These are phyloP conservation scores for Chrysotoxum bicinctum DNA, from an alignment of 2,888 invertebrate species.

Conservation along the genomic window DNA sequence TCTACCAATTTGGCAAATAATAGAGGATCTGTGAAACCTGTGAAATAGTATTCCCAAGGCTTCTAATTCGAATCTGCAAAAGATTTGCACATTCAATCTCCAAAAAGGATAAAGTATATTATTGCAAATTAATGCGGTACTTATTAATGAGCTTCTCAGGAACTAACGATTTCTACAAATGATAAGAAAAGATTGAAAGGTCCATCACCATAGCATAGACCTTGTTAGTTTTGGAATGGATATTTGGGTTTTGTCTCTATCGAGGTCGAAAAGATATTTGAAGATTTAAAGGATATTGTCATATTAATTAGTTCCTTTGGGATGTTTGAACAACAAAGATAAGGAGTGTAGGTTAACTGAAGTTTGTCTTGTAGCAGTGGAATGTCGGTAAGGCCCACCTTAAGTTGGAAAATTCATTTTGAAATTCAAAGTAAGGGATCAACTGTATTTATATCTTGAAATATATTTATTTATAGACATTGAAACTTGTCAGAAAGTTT, in stretches of 20 bases:
- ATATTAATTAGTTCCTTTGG: conserved; percentile 31
- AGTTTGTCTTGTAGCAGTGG: not conserved
- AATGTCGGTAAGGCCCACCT: not conserved
- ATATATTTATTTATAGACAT: not conserved
- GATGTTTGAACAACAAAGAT: conserved; percentile 3
- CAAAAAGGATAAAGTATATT: conserved; percentile 51
- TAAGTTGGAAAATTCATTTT: not conserved
- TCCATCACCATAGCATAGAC: not conserved
- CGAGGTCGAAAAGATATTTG: not conserved
- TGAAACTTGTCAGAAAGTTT: not conserved
- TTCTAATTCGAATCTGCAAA: not conserved
- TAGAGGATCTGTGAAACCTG: not conserved
- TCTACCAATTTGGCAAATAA: not conserved
- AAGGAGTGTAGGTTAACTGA: not conserved
- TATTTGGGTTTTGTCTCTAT: not conserved
- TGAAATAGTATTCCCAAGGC: conserved; percentile 11
- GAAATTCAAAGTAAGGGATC: not conserved
- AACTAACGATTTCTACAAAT: not conserved
- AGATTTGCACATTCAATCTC: too few species aligned
- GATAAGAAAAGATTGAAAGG: not conserved
- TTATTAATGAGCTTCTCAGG: conserved; percentile 47
- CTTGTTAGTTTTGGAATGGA: too few species aligned
- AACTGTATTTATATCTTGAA: not conserved
- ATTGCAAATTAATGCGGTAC: conserved; percentile 58
- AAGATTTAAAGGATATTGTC: conserved; percentile 16